Evolutionary conservation across 1,140 invertebrate species (phyloP), one percentile per base, ranked within the genome.

Genomic region (Zaprionus ghesquierei): DNA sequence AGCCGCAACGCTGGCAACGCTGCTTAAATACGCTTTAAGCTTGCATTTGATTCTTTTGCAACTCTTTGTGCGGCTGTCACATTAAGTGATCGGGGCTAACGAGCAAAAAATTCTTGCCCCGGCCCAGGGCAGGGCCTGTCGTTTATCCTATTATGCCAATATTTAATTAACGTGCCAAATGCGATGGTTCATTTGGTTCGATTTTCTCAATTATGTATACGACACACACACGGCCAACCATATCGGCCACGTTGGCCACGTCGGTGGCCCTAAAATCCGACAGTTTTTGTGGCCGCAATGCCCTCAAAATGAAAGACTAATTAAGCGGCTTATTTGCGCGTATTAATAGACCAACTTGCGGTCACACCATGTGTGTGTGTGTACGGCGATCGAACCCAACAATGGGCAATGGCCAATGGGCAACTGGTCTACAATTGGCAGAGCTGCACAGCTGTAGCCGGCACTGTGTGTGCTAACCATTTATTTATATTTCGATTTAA

Each of bases 401-500:
- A 29, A 29, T 29, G 27, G 27, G 27, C 27, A 29, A 29, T 2
- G 27, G 27, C 27, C 27, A 29, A n/a, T n/a, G n/a, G n/a, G 5
- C 27, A 29, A 29, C 25, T 5, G 25, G n/a, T n/a, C n/a, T n/a
- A n/a, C 27, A 29, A 29, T 29, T 5, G 5, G 3, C 6, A 27
- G 13, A 38, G 35, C n/a, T 44, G 41, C 8, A 41, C 35, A 44
- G 41, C 6, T 2, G 41, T 4, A 35, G 13, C 9, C 41, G 5
- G 9, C 20, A 18, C 10, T 20, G 18, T n/a, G 62, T 69, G 53
- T 53, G 49, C 38, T 74, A 77, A 75, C 86, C 79, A 86, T 73
- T 80, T 86, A 87, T 86, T 87, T 86, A 86, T 86, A 73, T 86
- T 87, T 79, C 82, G 75, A 87, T 86, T 86, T 86, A 87, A 86